Evolutionary conservation across 2,113 vertebrate species (phyloP), one percentile per base, ranked within the genome.

Genomic region (Boulengeromyrus knoepffleri): DNA sequence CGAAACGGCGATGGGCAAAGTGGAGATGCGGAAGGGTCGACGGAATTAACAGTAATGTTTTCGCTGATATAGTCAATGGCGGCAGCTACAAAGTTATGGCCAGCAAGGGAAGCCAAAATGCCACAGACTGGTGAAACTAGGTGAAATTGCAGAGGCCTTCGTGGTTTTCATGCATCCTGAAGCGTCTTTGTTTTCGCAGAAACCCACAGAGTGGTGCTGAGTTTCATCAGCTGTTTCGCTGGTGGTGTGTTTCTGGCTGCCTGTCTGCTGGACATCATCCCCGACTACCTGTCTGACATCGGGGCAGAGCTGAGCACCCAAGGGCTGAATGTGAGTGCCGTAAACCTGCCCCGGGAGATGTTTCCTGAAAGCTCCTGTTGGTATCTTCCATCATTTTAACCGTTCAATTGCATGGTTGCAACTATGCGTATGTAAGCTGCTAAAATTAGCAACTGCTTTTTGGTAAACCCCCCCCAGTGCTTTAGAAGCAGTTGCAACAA

Each of bases 181-280:
- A n/a, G 58, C 42, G 1, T 15, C 27, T 39, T 87, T 87, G 2
- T 47, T 21, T 74, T n/a, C 52, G 5, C 92, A 97, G 96, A 94
- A 58, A 89, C 27, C 46, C 95, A 96, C 39, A 90, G 91, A 21
- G 93, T 89, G 4, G 92, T 96, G 19, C 89, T 96, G 91, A 96
- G 96, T 91, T 92, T 97, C n/a, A 95, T 96, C 91, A 97, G 96
- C 94, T 97, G 96, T 88, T 96, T 96, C 83, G 97, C 97, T 0
- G 97, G 96, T 0, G 97, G 97, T 0, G 97, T 97, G 70, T 97
- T 97, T 91, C 93, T 97, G 87, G 94, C 96, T 21, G 95, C 97
- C 87, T 97, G 97, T 95, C 92, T 97, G n/a, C 94, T 97, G 46
- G 97, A 97, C 94, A 95, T 97, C 90, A 94, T 97, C 91, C 97